Evolutionary conservation across 2,888 invertebrate species (phyloP), one percentile per base, ranked within the genome.

Genomic region (Parnassius orleans): DNA sequence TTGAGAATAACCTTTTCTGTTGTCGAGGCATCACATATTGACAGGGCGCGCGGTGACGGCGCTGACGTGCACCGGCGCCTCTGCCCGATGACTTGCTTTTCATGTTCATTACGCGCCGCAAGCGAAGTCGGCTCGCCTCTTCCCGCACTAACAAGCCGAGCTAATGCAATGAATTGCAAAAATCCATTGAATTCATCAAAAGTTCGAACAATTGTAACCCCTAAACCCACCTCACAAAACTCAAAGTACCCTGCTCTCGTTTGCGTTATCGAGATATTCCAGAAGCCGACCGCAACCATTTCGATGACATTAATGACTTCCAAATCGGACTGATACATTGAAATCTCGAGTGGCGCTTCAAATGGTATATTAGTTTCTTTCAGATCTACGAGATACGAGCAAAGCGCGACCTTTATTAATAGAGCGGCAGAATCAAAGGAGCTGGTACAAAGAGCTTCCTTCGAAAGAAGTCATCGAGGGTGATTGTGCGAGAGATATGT

Each of bases 101-200:
- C 78, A 74, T 81, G 83, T 86, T 90, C 87, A 90, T 88, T 90
- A 90, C 85, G 79, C 67, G 66, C 61, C 64, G 72, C 75, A 54
- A 75, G 74, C 72, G 73, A 71, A 68, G 75, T 72, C 75, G 74
- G 77, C 76, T 73, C 72, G 73, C 73, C 67, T 69, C 66, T 66
- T 70, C 73, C 73, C 69, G 70, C 82, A 86, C 90, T 91, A 91
- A 91, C 91, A 90, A 91, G 91, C 89, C 84, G 71, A 78, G 88
- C 86, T 90, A 90, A 90, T 90, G 88, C 90, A 88, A 84, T 91
- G 91, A 91, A 78, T 91, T 89, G 91, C 90, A 87, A 89, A 91
- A 86, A 74, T 73, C 76, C 74, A 70, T 51, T 9, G 47, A 15
- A 56, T 55, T 71, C 65, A 14, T 48, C 2, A 14, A 15, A 48